Evolutionary conservation across 2,113 vertebrate genomes (phyloP), one percentile per base, ranked within the genome.

Genomic region (Rallus limicola): DNA sequence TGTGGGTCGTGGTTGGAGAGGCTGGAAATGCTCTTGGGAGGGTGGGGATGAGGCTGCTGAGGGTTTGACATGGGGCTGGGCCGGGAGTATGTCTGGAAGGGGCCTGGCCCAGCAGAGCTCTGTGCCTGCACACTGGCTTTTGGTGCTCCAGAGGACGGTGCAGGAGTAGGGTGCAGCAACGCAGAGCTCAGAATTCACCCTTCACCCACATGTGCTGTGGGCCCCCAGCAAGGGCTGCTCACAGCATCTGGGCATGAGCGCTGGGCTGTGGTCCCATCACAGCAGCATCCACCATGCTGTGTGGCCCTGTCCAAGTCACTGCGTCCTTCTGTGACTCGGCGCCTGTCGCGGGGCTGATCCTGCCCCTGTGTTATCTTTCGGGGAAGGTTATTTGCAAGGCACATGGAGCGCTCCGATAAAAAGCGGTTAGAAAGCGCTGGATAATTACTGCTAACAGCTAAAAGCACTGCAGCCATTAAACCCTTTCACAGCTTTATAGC

Each of bases 361-460:
- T 84, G 64, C 86, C 79, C 59, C 58, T 20, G 23, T 29, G 8
- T 88, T 93, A 40, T 82, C 86, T 91, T 79, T 70, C 50, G 46
- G 78, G 58, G 59, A 64, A 42, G 64, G 24, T 92, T 34, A 69
- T 80, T 88, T 94, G 79, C 70, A 42, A 86, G 56, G 69, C 86
- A 64, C 60, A 28, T 38, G 62, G 59, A 92, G 72, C 69, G 82
- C 79, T 82, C 52, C 9, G 81, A 52, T 92, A 83, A 95, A 88
- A 93, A 84, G 44, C 5, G 0, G 75, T 88, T 92, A 80, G 72
- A 42, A 95, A 90, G 65, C 60, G 72, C 72, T 83, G 29, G 72
- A 79, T 95, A 96, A 94, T 96, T 96, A 76, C 86, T 77, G 77
- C 68, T 92, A 95, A 83, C 86, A 81, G 65, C 90, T 79, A 67